These are phyloP conservation scores for Mus caroli DNA, from an alignment of 2,797 vertebrate genomes.

Conservation along the genomic window DNA sequence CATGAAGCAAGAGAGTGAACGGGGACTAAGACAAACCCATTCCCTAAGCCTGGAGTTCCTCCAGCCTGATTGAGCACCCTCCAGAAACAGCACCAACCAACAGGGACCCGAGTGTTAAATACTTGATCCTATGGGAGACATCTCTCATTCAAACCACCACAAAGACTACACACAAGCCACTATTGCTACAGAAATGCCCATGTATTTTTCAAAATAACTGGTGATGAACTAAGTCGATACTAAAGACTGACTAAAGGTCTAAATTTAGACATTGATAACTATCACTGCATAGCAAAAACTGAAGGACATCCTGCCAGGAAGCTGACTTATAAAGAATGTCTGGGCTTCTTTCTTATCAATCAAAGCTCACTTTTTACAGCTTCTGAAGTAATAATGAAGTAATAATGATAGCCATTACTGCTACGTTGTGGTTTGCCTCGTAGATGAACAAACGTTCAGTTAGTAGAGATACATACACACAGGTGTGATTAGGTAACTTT, in stretches of 20 bases:
- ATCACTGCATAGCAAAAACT: conserved; percentile 15
- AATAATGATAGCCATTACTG: conserved; percentile 12
- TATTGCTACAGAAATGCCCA: neutral
- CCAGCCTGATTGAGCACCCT: no score
- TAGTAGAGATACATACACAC: conserved; percentile 23
- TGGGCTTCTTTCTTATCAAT: conserved; percentile 28
- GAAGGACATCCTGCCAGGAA: neutral
- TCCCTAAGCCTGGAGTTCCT: neutral
- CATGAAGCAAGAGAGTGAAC: neutral
- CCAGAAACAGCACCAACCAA: neutral
- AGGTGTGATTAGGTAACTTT: neutral
- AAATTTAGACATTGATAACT: neutral
- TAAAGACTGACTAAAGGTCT: conserved; percentile 9
- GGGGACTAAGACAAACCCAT: neutral
- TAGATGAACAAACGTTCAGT: neutral
- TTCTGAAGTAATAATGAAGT: neutral
- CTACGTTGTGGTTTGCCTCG: neutral
- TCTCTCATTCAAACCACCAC: neutral
- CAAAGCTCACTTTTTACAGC: conserved; percentile 1
- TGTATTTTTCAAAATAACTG: neutral
- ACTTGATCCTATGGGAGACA: neutral
- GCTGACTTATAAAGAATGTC: conserved; percentile 17
- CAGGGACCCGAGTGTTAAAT: neutral
- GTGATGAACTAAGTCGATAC: neutral
- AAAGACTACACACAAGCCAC: neutral